Conservation (phyloP, 1,140 invertebrate genomes). For the Temnothorax nylanderi region DNA sequence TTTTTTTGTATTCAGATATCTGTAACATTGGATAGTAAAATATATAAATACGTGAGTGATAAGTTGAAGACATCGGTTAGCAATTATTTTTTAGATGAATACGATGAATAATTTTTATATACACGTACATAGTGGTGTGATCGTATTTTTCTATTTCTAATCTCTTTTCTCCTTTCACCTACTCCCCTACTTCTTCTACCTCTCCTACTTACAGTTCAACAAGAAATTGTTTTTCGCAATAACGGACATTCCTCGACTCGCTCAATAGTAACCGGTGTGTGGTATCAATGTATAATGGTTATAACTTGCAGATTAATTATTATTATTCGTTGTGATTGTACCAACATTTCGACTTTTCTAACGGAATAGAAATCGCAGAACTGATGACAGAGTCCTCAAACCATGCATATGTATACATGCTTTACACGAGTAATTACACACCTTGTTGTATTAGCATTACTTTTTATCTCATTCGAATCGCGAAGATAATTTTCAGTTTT, state of each 20-base stretch:
- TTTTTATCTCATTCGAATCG: constrained; percentile 16
- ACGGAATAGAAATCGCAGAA: neutral
- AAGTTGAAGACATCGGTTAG: neutral
- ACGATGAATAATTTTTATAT: neutral
- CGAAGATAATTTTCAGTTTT: constrained; percentile 7
- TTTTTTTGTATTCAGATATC: constrained; percentile 55
- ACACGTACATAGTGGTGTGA: neutral
- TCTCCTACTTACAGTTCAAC: constrained; percentile 11
- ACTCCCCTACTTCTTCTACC: neutral
- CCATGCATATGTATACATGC: neutral
- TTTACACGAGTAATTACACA: neutral
- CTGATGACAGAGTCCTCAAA: neutral
- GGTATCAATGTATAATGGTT: neutral
- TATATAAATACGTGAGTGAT: neutral
- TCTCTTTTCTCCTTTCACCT: constrained; percentile 2
- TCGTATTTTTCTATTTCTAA: constrained; percentile 9
- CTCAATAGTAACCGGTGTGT: neutral
- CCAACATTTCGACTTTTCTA: neutral
- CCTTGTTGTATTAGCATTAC: neutral
- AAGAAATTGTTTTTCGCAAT: constrained; percentile 27
- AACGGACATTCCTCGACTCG: constrained; percentile 3
- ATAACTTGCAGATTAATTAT: constrained; percentile 1
- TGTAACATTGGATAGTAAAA: constrained; percentile 62
- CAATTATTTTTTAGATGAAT: neutral
- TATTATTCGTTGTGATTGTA: neutral